Conservation (phyloP, 2,888 invertebrate genomes). For the Stenoptilia bipunctidactyla region DNA sequence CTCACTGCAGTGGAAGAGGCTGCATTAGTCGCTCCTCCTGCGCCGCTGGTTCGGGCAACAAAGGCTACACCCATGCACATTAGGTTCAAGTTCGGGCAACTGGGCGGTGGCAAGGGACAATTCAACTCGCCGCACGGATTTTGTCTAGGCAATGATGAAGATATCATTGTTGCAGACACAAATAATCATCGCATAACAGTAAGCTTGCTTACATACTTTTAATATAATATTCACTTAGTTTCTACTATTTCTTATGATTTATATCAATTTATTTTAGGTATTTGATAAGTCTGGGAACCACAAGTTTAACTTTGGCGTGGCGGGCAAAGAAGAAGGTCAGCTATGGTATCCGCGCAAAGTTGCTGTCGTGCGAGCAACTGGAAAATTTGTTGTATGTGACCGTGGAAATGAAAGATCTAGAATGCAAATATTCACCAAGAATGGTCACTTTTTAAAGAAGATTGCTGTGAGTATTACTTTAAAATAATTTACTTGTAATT, state of each 20-base stretch:
- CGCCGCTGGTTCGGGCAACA: conserved; percentile 72
- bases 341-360: conserved; percentile 98
- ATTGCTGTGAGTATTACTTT: conserved; percentile 76
- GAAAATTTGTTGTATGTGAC: conserved; percentile 97
- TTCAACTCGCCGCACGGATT: conserved; percentile 98
- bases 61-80: conserved; percentile 90
- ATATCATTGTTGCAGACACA: conserved; percentile 96
- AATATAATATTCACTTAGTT: conserved; percentile 1
- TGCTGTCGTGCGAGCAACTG: conserved; percentile 88
- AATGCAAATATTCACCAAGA: conserved; percentile 97
- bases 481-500: too few species aligned
- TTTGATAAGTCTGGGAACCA: conserved; percentile 95
- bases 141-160: conserved; percentile 94
- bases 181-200: conserved; percentile 96
- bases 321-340: conserved; percentile 96
- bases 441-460: conserved; percentile 95
- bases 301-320: conserved; percentile 94
- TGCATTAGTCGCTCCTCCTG: conserved; percentile 54
- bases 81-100: conserved; percentile 92
- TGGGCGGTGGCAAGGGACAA: conserved; percentile 93
- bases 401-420: conserved; percentile 96
- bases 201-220: conserved; percentile 14
- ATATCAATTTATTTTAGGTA: conserved; percentile 70
- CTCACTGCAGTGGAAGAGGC: conserved; percentile 59
- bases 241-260: neutral